Evolutionary conservation across 2,113 vertebrate genomes (phyloP).

Genomic region (Theristicus caerulescens): DNA sequence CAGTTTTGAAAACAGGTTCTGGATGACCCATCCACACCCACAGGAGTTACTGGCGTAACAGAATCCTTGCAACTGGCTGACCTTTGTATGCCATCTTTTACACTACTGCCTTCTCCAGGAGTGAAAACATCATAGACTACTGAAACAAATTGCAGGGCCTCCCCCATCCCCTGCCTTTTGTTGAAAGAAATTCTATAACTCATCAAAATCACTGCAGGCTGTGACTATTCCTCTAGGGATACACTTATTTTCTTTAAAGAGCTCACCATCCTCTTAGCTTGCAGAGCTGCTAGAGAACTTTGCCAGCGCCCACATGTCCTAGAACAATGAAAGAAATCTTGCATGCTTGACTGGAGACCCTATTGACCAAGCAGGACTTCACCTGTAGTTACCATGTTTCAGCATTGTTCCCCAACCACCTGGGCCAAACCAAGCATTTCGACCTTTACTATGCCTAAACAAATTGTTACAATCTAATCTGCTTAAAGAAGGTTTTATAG

Average conservation of each 20-base stretch:
- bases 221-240: not conserved
- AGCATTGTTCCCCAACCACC: constrained; percentile 56
- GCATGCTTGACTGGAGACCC: constrained; percentile 18
- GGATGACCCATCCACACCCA: not conserved
- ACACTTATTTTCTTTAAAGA: not conserved
- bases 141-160: not conserved
- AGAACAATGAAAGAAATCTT: constrained; percentile 45
- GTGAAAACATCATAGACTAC: not conserved
- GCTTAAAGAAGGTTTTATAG: not conserved
- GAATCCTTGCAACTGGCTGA: not conserved
- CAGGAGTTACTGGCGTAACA: not conserved
- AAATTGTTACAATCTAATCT: not conserved
- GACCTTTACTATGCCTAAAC: not conserved
- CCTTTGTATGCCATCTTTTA: not conserved
- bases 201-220: not conserved
- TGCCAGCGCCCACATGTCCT: not conserved
- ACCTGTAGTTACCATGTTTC: not conserved
- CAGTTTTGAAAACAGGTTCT: not conserved
- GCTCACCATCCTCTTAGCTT: not conserved
- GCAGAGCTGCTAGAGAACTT: not conserved
- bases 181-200: not conserved
- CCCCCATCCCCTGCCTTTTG: not conserved
- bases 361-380: constrained; percentile 1
- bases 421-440: constrained; percentile 53
- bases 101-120: not conserved